Evolutionary conservation across 2,888 invertebrate genomes (phyloP).

Genomic region (Noctuana brunneofusca): DNA sequence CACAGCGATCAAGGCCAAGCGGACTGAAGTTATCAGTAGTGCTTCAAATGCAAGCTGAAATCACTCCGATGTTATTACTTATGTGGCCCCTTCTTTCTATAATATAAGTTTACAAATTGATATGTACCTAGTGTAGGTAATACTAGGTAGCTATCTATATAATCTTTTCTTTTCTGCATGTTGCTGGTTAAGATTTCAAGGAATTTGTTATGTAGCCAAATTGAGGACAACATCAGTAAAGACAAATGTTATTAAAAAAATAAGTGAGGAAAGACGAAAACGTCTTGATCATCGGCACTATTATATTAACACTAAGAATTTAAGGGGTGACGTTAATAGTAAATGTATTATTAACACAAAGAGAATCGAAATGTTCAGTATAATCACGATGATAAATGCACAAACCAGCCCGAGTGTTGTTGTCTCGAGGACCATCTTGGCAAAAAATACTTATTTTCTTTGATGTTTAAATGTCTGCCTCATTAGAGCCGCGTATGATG

Average conservation of each 20-base stretch:
- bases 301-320: conserved; percentile 35
- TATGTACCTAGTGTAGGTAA: no score
- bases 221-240: no score
- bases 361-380: conserved; percentile 37
- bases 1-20: conserved; percentile 69
- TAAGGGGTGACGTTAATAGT: conserved; percentile 40
- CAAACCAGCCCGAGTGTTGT: conserved; percentile 39
- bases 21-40: conserved; percentile 53
- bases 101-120: background rate
- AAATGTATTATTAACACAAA: conserved; percentile 41
- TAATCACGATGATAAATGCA: conserved; percentile 38
- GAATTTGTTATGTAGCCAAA: no score
- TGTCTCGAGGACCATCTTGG: conserved; percentile 40
- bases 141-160: no score
- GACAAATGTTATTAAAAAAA: no score
- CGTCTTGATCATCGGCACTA: conserved; percentile 4
- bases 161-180: no score
- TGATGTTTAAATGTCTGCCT: conserved; percentile 45
- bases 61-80: conserved; percentile 21
- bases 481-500: conserved; percentile 40
- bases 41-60: conserved; percentile 35
- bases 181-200: no score
- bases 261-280: no score
- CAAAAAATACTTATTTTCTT: conserved; percentile 44
- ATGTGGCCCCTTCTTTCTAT: background rate